Percentiles rank a stretch among this genome's conserved stretches.
phyloP scores from a whole-genome alignment of 1,140 invertebrate species.

The Pseudomyrmex sp. region DNA sequence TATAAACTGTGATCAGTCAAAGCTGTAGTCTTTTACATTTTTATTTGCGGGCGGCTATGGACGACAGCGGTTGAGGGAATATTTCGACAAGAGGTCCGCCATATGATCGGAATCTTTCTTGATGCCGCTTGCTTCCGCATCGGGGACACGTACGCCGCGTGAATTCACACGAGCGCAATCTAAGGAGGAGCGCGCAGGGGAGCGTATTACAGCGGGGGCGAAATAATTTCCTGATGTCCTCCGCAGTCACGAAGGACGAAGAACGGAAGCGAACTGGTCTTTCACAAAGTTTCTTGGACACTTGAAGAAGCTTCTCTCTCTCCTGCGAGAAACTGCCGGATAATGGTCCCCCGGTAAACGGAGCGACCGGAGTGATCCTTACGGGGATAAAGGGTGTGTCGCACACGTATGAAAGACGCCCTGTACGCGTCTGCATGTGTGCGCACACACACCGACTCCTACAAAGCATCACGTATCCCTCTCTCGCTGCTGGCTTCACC shows the following conservation, averaged over 20 bases:
- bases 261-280: constrained; percentile 78
- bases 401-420: constrained; percentile 72
- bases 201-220: constrained; percentile 70
- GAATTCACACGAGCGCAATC: constrained; percentile 29
- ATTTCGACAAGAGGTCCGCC: neutral
- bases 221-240: constrained; percentile 83
- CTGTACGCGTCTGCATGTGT: constrained; percentile 49
- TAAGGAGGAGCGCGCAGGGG: neutral
- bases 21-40: neutral
- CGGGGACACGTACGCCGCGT: constrained; percentile 20
- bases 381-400: constrained; percentile 78
- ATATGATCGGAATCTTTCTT: constrained; percentile 29
- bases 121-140: neutral
- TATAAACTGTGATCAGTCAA: no score
- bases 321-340: constrained; percentile 76
- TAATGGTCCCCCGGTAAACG: constrained; percentile 77
- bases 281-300: constrained; percentile 83
- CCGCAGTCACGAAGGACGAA: constrained; percentile 72
- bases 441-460: constrained; percentile 7
- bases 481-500: neutral
- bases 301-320: constrained; percentile 78
- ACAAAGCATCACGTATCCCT: constrained; percentile 60
- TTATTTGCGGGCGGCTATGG: no score
- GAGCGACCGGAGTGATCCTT: constrained; percentile 78
- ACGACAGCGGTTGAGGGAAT: no score